Base-by-base conservation (phyloP, 2,888 invertebrate species). In the Thymelicus acteon region DNA sequence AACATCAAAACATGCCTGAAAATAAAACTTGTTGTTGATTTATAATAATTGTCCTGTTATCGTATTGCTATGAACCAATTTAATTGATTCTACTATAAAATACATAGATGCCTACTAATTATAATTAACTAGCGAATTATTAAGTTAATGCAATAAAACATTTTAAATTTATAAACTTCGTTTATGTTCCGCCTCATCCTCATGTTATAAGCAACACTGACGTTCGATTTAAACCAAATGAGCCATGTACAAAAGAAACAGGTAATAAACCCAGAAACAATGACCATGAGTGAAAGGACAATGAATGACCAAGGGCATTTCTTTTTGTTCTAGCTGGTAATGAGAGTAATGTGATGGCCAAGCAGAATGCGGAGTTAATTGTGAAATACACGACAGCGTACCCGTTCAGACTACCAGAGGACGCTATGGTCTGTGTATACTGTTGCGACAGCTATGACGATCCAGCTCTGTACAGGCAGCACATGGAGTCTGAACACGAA, bases 321-420 rank as follows among this genome's bases (percentile, higher is more conserved):
- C 88, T 92, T 90, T 92, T 90, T 92, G 92, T 92, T 92, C 86
- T 92, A 92, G 92, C 90, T 76, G 74, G 76, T 81, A 86, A 84
- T 82, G 87, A 88, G 82, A 82, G 85, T 81, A 84, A 87, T 85
- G 79, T 82, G 85, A 83, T 86, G 86, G 87, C 89, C 79, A 91
- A 87, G 85, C 85, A 86, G 82, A 93, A 92, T 88, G 92, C 92
- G 81, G 89, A 90, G 87, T 75, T 87, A 74, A 83, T 93, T 76
- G 86, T 93, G 85, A 85, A 84, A 87, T 90, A 85, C 82, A 85
- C 92, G 7, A 93, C 93, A 71, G 92, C 87, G 72, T 92, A 90
- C 85, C 93, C 93, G 78, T 93, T 93, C 88, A 86, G 90, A 78
- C 87, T 92, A 58, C 91, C 90, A 10, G 90, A 88, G 75, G 85